A percentile compares a stretch with the other conserved stretches of the same genome.
Conservation (phyloP, 2,113 vertebrate species). For the Balaeniceps rex region DNA sequence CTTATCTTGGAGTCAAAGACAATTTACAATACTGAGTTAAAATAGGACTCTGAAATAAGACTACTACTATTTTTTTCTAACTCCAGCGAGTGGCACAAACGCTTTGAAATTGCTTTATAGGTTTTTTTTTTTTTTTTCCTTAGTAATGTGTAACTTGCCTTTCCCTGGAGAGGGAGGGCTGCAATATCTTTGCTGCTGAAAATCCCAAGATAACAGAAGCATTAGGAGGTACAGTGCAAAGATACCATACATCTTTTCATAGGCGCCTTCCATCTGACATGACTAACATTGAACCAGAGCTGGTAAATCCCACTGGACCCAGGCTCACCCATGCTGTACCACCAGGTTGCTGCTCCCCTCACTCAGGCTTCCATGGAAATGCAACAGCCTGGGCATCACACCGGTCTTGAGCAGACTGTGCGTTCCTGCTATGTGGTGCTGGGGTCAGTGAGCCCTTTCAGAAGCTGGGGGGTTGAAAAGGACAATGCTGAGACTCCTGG, state of each 20-base stretch:
- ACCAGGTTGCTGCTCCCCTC: background rate
- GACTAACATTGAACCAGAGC: background rate
- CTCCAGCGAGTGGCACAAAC: background rate
- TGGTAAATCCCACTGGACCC: background rate
- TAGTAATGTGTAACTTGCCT: background rate
- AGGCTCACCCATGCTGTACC: background rate
- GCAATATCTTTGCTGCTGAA: background rate
- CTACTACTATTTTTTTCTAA: background rate
- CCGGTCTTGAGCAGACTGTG: background rate
- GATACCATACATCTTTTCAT: background rate
- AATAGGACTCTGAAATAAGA: background rate
- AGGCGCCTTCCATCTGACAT: background rate
- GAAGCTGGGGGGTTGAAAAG: background rate
- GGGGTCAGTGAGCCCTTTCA: background rate
- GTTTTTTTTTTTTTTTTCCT: background rate
- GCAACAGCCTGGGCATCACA: background rate
- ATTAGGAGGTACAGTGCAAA: background rate
- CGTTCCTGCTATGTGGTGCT: rapidly evolving
- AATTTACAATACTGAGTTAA: background rate
- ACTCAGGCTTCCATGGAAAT: background rate
- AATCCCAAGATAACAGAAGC: background rate
- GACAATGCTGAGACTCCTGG: background rate
- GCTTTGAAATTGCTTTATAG: background rate
- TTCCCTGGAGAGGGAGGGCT: background rate
- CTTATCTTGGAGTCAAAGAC: background rate